Conservation (phyloP, 35 echinoderm and acorn worm genomes). For the Eucidaris tribuloides region DNA sequence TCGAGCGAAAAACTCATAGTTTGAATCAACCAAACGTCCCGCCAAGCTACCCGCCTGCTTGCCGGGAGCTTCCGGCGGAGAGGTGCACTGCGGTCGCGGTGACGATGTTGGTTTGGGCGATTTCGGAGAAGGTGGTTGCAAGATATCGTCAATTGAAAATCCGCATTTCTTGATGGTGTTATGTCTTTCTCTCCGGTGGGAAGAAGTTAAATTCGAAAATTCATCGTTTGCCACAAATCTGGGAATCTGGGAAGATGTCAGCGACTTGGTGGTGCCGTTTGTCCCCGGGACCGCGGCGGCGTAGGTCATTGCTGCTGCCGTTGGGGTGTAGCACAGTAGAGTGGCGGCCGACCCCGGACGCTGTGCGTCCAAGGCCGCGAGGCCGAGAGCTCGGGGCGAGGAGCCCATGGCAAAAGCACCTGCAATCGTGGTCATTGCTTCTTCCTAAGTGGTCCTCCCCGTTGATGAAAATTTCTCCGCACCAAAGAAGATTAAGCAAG, state of each 20-base stretch:
- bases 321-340: not conserved
- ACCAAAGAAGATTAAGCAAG: too few relatives aligned
- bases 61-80: not conserved
- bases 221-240: not conserved
- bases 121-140: not conserved
- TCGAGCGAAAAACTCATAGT: not conserved
- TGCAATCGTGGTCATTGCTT: too few relatives aligned
- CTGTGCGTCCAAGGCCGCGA: not conserved
- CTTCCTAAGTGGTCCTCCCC: too few relatives aligned
- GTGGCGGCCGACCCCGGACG: not conserved
- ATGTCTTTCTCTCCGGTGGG: not conserved
- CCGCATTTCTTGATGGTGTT: slow-evolving; percentile 8
- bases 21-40: not conserved
- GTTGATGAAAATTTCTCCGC: too few relatives aligned
- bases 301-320: not conserved
- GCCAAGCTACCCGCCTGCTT: not conserved
- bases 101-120: not conserved
- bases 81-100: not conserved
- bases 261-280: not conserved
- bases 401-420: slow-evolving; percentile 1
- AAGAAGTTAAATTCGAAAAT: not conserved
- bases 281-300: not conserved
- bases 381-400: not conserved
- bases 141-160: slow-evolving; percentile 21
- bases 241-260: not conserved